Evolutionary conservation across 2,113 vertebrate genomes (phyloP).

Genomic region (Candoia aspera): DNA sequence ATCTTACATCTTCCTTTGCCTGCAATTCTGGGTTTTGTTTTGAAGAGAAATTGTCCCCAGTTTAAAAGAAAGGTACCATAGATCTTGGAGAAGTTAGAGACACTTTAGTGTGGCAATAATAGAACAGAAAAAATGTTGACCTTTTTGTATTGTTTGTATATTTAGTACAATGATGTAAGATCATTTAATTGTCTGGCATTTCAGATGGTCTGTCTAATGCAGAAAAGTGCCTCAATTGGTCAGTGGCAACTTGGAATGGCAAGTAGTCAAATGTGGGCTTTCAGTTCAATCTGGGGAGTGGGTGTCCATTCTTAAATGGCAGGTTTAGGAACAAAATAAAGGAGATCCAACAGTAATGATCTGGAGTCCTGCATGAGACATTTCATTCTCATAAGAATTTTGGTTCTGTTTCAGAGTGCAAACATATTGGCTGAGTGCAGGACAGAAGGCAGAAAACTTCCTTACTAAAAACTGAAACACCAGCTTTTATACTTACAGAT

Average conservation of each 20-base stretch:
- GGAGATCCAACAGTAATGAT: too few relatives aligned
- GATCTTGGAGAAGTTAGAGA: background rate
- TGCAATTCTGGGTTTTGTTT: background rate
- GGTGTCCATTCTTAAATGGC: too few relatives aligned
- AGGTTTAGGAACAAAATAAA: background rate
- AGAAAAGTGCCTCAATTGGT: too few relatives aligned
- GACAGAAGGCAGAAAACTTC: background rate
- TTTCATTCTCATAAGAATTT: background rate
- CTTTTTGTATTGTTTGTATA: background rate
- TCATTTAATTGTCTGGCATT: background rate
- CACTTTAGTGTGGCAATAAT: background rate
- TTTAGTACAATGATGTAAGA: background rate
- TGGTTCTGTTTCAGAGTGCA: background rate
- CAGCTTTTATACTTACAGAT: background rate
- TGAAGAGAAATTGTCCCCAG: background rate
- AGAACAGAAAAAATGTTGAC: too few relatives aligned
- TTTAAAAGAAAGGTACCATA: background rate
- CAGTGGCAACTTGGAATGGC: background rate
- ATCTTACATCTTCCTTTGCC: background rate
- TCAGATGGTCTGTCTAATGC: background rate
- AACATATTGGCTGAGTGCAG: background rate
- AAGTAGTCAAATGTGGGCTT: too few relatives aligned
- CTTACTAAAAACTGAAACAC: too few relatives aligned
- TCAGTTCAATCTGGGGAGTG: too few relatives aligned
- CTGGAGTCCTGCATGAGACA: too few relatives aligned